Conservation (phyloP, 1,140 invertebrate species). For the Pinna nobilis region DNA sequence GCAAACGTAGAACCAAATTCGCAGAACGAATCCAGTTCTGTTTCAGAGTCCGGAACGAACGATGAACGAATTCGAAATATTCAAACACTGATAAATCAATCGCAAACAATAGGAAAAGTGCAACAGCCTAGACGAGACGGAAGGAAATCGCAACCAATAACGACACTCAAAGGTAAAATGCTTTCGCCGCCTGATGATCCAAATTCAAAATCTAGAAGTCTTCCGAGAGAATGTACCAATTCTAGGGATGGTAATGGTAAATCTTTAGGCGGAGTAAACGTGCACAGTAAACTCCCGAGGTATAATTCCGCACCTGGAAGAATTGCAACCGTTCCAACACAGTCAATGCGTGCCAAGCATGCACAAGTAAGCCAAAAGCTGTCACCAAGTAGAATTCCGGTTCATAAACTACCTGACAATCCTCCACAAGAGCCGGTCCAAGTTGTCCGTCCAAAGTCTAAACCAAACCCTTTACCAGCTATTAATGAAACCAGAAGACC, state of each 20-base stretch:
- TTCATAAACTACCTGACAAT: slow-evolving; percentile 36
- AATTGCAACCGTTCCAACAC: slow-evolving; percentile 66
- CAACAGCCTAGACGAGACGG: slow-evolving; percentile 45
- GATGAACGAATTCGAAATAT: slow-evolving; percentile 56
- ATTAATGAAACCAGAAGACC: background rate
- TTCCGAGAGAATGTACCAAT: slow-evolving; percentile 45
- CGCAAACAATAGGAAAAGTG: slow-evolving; percentile 49
- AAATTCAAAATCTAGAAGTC: slow-evolving; percentile 45
- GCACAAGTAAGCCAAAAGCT: slow-evolving; percentile 18
- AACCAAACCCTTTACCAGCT: no score
- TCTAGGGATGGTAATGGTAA: slow-evolving; percentile 46
- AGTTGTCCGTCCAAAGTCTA: background rate
- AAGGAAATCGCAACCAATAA: slow-evolving; percentile 68
- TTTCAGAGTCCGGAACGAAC: slow-evolving; percentile 32
- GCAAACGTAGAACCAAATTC: no score
- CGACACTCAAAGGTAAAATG: slow-evolving; percentile 62
- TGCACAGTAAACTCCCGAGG: slow-evolving; percentile 45
- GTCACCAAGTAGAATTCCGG: slow-evolving; percentile 50
- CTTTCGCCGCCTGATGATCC: slow-evolving; percentile 34
- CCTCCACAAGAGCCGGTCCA: slow-evolving; percentile 23
- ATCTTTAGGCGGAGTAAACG: slow-evolving; percentile 37
- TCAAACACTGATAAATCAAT: slow-evolving; percentile 51
- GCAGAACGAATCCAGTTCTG: no score
- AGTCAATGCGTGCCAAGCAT: slow-evolving; percentile 37
- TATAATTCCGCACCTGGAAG: slow-evolving; percentile 67